phyloP scores from a whole-genome alignment of 2,888 invertebrate species.

The Ophion obscuratus region DNA sequence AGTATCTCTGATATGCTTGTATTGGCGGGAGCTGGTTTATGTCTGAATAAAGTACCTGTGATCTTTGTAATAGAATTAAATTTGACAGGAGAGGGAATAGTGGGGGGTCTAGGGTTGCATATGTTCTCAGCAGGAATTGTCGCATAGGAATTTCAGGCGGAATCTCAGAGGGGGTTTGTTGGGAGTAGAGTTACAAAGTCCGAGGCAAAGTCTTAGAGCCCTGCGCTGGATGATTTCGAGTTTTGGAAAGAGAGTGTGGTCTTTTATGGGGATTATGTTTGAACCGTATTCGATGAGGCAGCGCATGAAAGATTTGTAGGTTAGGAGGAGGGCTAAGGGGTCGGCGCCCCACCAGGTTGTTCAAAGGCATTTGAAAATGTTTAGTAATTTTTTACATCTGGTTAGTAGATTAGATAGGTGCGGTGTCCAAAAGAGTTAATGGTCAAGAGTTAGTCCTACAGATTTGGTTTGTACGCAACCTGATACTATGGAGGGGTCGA shows the following conservation, averaged over 20 bases:
- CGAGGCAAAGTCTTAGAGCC: constrained; percentile 27
- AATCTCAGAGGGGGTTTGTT: constrained; percentile 24
- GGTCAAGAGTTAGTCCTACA: neutral
- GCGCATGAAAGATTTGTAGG: constrained; percentile 39
- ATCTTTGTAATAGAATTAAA: neutral
- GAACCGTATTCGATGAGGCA: constrained; percentile 48
- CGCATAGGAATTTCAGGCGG: constrained; percentile 1
- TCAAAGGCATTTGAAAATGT: constrained; percentile 1
- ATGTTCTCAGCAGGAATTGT: constrained; percentile 14
- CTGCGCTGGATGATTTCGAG: constrained; percentile 17
- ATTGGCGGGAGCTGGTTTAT: neutral
- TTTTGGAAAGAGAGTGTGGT: neutral
- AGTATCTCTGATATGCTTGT: neutral
- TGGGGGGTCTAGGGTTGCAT: neutral
- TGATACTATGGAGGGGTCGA: neutral
- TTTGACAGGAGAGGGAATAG: neutral
- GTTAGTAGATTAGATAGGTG: constrained; percentile 1
- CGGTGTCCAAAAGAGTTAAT: neutral
- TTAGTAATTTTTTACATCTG: neutral
- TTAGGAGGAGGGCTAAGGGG: constrained; percentile 2
- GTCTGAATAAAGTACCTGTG: neutral
- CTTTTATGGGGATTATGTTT: neutral
- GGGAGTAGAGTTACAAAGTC: constrained; percentile 43
- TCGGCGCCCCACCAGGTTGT: constrained; percentile 24
- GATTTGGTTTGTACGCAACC: neutral